These are phyloP conservation scores for Myotis lucifugus DNA, from an alignment of 2,113 vertebrate species.

Conservation along the genomic window DNA sequence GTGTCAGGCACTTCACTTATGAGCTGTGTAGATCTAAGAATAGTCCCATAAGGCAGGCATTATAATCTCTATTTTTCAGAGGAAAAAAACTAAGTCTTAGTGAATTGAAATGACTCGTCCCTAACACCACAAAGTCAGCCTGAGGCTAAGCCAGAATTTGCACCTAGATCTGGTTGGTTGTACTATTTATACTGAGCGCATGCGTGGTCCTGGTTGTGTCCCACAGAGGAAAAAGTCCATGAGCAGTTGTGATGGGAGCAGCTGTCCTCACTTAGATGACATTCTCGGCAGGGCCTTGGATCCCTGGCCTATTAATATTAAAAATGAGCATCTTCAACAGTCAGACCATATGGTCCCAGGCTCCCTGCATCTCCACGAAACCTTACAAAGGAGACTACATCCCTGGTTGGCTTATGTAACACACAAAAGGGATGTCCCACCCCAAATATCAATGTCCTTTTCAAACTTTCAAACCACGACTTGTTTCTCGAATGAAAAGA, in stretches of 20 bases:
- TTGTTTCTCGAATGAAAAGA: neutral
- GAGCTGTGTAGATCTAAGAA: neutral
- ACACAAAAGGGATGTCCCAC: neutral
- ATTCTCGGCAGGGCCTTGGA: neutral
- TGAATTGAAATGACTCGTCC: neutral
- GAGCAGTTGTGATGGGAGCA: neutral
- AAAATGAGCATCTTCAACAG: neutral
- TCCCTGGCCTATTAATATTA: neutral
- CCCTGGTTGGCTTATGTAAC: neutral
- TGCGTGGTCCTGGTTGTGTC: neutral
- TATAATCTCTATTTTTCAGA: neutral
- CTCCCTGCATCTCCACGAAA: neutral
- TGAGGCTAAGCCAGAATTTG: neutral
- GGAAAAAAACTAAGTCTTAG: neutral
- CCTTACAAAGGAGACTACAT: neutral
- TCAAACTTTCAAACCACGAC: neutral
- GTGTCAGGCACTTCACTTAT: neutral
- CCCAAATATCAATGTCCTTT: neutral
- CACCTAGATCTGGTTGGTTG: neutral
- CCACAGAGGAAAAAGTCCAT: neutral
- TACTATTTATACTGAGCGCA: neutral
- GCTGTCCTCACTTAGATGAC: neutral
- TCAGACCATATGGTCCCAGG: neutral
- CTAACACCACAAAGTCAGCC: neutral
- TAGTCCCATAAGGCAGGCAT: neutral